Conservation (phyloP, 2,113 vertebrate genomes). For the Aphyosemion australe region DNA sequence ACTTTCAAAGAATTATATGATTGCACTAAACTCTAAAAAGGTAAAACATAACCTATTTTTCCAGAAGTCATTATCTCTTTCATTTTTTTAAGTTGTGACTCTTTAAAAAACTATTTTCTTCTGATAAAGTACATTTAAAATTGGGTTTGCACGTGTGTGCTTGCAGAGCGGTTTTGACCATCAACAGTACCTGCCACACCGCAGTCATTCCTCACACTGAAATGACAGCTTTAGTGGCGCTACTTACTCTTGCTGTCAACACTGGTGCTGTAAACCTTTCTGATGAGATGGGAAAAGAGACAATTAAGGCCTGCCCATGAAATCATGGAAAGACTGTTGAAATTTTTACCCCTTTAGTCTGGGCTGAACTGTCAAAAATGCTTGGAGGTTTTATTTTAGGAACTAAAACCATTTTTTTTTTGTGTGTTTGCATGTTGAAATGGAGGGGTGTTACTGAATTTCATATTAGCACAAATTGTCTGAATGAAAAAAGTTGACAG, state of each 20-base stretch:
- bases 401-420: too few relatives aligned
- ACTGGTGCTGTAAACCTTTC: slow-evolving; percentile 25
- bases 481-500: too few relatives aligned
- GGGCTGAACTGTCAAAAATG: neutral
- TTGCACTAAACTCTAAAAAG: too few relatives aligned
- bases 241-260: slow-evolving; percentile 31
- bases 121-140: neutral
- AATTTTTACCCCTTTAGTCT: neutral
- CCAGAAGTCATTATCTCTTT: neutral
- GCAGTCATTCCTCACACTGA: slow-evolving; percentile 20
- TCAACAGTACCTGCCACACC: slow-evolving; percentile 20
- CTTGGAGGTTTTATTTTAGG: neutral
- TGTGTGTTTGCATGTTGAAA: too few relatives aligned
- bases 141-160: neutral
- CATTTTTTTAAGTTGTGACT: neutral
- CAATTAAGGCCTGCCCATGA: slow-evolving; percentile 6
- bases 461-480: too few relatives aligned
- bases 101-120: neutral
- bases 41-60: too few relatives aligned
- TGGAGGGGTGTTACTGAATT: too few relatives aligned
- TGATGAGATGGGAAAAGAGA: slow-evolving; percentile 10
- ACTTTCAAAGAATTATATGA: too few relatives aligned
- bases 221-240: slow-evolving; percentile 36
- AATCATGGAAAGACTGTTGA: neutral
- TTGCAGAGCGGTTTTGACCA: slow-evolving; percentile 2